Base-by-base conservation (phyloP, 2,113 vertebrate genomes). In the Megaleporinus macrocephalus region DNA sequence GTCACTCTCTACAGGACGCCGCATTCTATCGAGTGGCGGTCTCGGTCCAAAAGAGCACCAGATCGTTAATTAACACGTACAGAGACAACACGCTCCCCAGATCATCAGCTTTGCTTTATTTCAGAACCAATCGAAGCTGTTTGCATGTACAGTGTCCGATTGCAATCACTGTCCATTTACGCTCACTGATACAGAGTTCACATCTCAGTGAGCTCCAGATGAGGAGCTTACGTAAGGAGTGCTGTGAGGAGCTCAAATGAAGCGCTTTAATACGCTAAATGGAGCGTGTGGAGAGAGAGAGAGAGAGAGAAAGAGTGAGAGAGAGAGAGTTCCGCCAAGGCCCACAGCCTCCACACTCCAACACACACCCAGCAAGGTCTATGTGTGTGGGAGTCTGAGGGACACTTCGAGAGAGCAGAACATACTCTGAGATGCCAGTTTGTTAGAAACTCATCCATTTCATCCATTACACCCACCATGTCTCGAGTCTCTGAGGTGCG, bases 161-260 rank as follows among this genome's bases (percentile, higher is more conserved):
- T 22, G 4, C 66, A n/a, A 44, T 44, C 41, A 5, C 36, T 24
- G 20, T n/a, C 66, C 14, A 22, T 68, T 11, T 68, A n/a, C 6
- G 33, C 29, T 68, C 30, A 68, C 18, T 68, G 29, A 65, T 65
- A 29, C 15, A 68, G 66, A 70, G 66, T 70, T 70, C 36, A 70
- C 49, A 69, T 57, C 30, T 79, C 11, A 18, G 71, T 41, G 61
- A 24, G 26, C 73, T 81, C 65, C n/a, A 22, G 11, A 81, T 51
- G 65, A 74, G 14, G 16, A 61, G 29, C 69, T 66, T 77, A 49
- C 20, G 81, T 86, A 86, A 73, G 22, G 26, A 41, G 79, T 22
- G 36, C 79, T 4, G 13, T 53, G 70, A 73, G 59, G 71, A 68
- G 47, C 49, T 66, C 71, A 68, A 68, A 10, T 75, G 71, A 81